Percentiles rank a stretch among this genome's conserved stretches.
phyloP scores from a whole-genome alignment of 2,797 vertebrate species.

The Sebastes oblongus region DNA sequence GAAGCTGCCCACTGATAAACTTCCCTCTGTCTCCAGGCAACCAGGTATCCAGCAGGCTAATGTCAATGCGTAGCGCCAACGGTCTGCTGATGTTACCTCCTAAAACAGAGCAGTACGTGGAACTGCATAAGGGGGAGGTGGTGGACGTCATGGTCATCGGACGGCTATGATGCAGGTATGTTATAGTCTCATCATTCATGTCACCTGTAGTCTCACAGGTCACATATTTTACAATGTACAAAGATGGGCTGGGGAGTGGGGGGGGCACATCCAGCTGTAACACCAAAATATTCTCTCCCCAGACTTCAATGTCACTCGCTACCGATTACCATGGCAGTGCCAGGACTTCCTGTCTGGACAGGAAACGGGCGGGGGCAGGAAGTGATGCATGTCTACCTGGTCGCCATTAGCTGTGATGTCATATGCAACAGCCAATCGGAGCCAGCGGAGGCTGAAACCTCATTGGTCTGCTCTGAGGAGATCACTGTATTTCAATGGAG shows the following conservation, averaged over 20 bases:
- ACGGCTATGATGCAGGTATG: slow-evolving; percentile 92
- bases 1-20: not conserved
- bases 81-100: slow-evolving; percentile 98
- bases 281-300: slow-evolving; percentile 9
- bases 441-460: slow-evolving; percentile 86
- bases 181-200: not conserved
- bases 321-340: slow-evolving; percentile 73
- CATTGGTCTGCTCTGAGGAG: slow-evolving; percentile 88
- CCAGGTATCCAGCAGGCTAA: slow-evolving; percentile 98
- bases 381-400: slow-evolving; percentile 97
- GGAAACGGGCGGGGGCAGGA: slow-evolving; percentile 75
- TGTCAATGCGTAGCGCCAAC: slow-evolving; percentile 99
- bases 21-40: slow-evolving; percentile 83
- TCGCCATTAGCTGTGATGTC: slow-evolving; percentile 98
- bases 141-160: slow-evolving; percentile 99
- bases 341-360: slow-evolving; percentile 75
- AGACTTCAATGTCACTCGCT: slow-evolving; percentile 69
- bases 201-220: not conserved
- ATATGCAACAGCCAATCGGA: slow-evolving; percentile 95
- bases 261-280: not conserved
- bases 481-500: slow-evolving; percentile 91
- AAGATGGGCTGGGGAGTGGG: too few relatives aligned
- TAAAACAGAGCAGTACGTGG: slow-evolving; percentile 99
- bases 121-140: slow-evolving; percentile 98
- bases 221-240: not conserved